These are phyloP conservation scores for Hypsopygia costalis DNA, from an alignment of 2,888 invertebrate genomes.

Conservation along the genomic window DNA sequence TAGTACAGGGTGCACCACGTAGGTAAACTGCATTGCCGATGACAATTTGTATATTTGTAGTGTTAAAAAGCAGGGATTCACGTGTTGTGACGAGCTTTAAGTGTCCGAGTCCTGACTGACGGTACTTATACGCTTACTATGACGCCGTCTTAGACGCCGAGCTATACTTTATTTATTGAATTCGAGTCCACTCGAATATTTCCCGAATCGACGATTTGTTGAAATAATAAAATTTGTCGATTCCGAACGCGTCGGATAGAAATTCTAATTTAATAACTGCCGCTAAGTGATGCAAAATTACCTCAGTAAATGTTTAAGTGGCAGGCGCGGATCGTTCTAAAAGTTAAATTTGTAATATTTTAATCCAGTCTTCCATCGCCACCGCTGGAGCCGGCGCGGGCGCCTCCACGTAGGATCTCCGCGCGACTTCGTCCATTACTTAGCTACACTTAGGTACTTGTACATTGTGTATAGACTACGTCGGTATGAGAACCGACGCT, in stretches of 20 bases:
- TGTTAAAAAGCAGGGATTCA: constrained; percentile 6
- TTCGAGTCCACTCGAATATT: background rate
- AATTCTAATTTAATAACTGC: constrained; percentile 26
- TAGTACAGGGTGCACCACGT: constrained; percentile 5
- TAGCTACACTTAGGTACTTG: constrained; percentile 52
- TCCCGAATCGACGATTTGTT: background rate
- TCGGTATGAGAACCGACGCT: background rate
- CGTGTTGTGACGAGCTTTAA: constrained; percentile 7
- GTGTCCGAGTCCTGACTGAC: too few species aligned
- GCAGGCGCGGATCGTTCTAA: constrained; percentile 28
- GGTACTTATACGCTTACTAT: constrained; percentile 7
- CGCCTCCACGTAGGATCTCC: constrained; percentile 26
- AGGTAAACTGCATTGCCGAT: too few species aligned
- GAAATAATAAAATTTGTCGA: background rate
- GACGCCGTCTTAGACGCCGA: background rate
- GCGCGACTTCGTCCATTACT: constrained; percentile 60
- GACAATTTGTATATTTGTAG: constrained; percentile 7
- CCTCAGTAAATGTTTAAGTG: constrained; percentile 42
- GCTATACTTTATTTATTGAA: too few species aligned
- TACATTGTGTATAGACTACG: constrained; percentile 49
- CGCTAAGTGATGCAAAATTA: constrained; percentile 36
- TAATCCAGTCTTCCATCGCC: constrained; percentile 61
- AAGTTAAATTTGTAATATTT: constrained; percentile 27
- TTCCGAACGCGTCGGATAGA: background rate
- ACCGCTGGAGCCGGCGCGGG: constrained; percentile 10